Conservation (phyloP, 92 coral and sea anemone species). For the Desmophyllum pertusum region DNA sequence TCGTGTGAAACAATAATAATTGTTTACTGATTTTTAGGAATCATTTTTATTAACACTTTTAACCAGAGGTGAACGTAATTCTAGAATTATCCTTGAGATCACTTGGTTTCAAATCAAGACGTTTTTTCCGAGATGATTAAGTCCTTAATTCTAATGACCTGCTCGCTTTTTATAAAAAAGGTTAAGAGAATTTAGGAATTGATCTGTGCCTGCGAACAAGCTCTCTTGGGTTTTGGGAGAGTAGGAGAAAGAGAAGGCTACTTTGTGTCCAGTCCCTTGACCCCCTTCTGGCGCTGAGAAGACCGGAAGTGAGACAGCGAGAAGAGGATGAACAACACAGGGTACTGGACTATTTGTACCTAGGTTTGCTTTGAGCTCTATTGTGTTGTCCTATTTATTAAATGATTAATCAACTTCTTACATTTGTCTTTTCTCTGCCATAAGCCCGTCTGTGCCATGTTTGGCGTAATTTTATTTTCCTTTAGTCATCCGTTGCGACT, state of each 20-base stretch:
- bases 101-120: neutral
- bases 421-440: neutral
- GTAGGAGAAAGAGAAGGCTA: too few species aligned
- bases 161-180: neutral
- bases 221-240: too few species aligned
- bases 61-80: neutral
- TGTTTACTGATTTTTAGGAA: neutral
- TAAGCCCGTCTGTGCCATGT: too few species aligned
- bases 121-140: neutral
- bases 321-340: too few species aligned
- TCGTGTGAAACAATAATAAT: neutral
- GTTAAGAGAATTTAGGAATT: neutral
- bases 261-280: too few species aligned
- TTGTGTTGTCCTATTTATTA: neutral
- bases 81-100: neutral
- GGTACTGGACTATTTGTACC: neutral
- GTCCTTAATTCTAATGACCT: neutral
- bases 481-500: too few species aligned
- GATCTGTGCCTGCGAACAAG: neutral
- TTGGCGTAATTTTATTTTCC: too few species aligned
- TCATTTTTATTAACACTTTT: neutral
- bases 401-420: neutral
- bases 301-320: neutral
- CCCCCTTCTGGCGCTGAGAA: neutral
- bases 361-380: neutral